A percentile compares a stretch with the other conserved stretches of the same genome.
Evolutionary conservation across 2,797 vertebrate species (phyloP).

Genomic region (Schizopygopsis malacanthus): DNA sequence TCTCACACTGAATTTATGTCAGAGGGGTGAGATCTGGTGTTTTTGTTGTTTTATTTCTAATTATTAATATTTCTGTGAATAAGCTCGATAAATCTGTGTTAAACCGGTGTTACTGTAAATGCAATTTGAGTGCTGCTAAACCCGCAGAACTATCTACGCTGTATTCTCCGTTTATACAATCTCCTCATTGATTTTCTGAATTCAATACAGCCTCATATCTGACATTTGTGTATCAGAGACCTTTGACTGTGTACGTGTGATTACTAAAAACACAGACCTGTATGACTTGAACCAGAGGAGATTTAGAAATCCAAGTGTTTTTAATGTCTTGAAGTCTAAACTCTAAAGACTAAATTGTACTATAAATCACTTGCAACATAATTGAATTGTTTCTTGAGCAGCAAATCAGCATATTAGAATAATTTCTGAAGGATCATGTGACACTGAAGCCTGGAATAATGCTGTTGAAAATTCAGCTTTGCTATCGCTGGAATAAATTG

Average conservation of each 20-base stretch:
- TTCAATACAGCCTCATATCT: conserved; percentile 10
- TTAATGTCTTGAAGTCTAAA: background rate
- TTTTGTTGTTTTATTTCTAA: background rate
- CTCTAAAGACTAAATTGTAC: background rate
- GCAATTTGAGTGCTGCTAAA: background rate
- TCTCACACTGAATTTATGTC: conserved; percentile 62
- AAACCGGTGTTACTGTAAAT: background rate
- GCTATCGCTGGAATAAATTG: background rate
- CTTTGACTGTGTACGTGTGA: conserved; percentile 64
- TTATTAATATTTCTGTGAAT: background rate
- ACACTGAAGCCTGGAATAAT: background rate
- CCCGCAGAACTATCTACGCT: background rate
- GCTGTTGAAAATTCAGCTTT: background rate
- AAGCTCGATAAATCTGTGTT: background rate
- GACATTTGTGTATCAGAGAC: conserved; percentile 58
- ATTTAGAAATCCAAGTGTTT: background rate
- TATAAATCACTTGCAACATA: background rate
- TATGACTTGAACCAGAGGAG: conserved; percentile 53
- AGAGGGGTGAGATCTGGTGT: conserved; percentile 68
- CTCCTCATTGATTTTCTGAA: background rate
- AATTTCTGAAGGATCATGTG: background rate
- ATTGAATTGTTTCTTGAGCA: background rate
- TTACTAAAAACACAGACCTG: conserved; percentile 60
- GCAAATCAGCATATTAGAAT: background rate
- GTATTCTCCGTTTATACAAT: background rate